These are phyloP conservation scores for Neotoxoptera formosana DNA, from an alignment of 1,140 invertebrate species.

Conservation along the genomic window DNA sequence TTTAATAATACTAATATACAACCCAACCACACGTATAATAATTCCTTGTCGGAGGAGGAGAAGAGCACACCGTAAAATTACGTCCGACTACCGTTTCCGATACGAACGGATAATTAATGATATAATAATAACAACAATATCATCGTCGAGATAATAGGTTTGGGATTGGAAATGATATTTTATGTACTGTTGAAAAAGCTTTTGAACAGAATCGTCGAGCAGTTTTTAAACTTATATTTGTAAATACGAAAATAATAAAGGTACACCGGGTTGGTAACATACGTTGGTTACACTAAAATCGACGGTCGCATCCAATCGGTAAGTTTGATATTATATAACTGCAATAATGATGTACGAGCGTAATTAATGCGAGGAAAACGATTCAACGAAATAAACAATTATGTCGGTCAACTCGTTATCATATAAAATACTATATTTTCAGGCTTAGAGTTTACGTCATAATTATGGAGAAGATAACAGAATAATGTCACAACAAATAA, in stretches of 20 bases:
- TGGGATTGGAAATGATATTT: neutral
- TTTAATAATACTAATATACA: neutral
- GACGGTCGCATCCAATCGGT: neutral
- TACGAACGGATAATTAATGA: neutral
- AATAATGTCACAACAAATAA: neutral
- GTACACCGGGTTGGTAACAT: neutral
- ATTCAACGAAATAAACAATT: neutral
- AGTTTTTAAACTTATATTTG: too few species aligned
- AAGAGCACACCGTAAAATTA: neutral
- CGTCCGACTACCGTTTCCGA: slow-evolving; percentile 9
- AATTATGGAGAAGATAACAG: slow-evolving; percentile 21
- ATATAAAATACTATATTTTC: neutral
- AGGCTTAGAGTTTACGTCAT: neutral
- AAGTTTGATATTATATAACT: neutral
- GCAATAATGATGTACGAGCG: neutral
- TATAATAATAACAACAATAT: neutral
- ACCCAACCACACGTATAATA: neutral
- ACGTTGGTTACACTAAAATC: too few species aligned
- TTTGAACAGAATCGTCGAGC: neutral
- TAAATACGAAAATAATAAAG: neutral
- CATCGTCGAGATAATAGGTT: neutral
- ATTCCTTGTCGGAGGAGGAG: neutral
- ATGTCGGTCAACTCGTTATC: neutral
- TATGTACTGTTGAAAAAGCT: neutral
- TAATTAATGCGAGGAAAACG: neutral